Percentiles rank a stretch among this genome's conserved stretches.
phyloP scores from a whole-genome alignment of 1,140 invertebrate species.

The Nasonia vitripennis region DNA sequence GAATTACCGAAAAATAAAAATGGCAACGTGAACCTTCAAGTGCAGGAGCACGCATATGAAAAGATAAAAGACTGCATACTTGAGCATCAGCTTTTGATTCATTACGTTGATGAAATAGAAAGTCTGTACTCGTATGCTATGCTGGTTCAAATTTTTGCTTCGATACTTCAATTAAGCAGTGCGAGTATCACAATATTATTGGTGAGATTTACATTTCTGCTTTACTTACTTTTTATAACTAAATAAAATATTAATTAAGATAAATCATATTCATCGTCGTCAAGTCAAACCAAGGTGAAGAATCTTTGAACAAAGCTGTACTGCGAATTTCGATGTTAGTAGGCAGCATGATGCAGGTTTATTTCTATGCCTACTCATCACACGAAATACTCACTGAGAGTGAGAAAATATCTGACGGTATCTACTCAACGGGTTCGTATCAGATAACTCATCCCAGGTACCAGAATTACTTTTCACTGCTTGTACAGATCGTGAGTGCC shows the following conservation, averaged over 20 bases:
- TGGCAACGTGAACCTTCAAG: neutral
- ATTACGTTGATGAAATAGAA: slow-evolving; percentile 57
- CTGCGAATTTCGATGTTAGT: slow-evolving; percentile 52
- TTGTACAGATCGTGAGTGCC: slow-evolving; percentile 52
- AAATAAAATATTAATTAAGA: neutral
- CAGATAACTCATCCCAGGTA: slow-evolving; percentile 21
- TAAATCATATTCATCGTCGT: neutral
- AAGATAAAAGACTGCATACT: slow-evolving; percentile 57
- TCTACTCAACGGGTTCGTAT: slow-evolving; percentile 58
- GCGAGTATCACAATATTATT: slow-evolving; percentile 19
- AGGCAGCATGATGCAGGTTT: slow-evolving; percentile 52
- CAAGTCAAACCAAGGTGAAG: neutral
- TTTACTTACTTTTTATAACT: too few species aligned
- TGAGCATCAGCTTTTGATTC: slow-evolving; percentile 59
- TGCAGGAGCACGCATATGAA: slow-evolving; percentile 26
- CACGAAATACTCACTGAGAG: slow-evolving; percentile 59
- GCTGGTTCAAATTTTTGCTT: slow-evolving; percentile 56
- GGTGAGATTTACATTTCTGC: neutral
- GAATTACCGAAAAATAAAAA: neutral
- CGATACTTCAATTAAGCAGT: slow-evolving; percentile 58
- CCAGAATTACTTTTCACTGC: slow-evolving; percentile 53
- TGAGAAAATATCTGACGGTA: slow-evolving; percentile 51
- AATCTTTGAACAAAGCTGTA: neutral
- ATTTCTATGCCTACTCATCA: slow-evolving; percentile 58
- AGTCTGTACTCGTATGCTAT: slow-evolving; percentile 56